Base-by-base conservation (phyloP, 2,797 vertebrate species). In the Halcyon chelicuti region DNA sequence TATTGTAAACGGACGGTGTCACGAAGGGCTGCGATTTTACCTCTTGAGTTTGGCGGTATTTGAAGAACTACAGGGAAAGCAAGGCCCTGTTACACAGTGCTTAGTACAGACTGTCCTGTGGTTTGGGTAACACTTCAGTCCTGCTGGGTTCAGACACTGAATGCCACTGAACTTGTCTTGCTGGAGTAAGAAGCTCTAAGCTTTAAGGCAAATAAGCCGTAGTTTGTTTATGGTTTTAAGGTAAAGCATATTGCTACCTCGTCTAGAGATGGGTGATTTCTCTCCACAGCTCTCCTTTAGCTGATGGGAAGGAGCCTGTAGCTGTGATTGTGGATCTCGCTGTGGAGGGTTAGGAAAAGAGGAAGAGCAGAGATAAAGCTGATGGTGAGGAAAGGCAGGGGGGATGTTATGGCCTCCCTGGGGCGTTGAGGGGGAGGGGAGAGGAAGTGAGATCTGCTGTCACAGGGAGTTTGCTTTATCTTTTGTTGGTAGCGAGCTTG, bases 401-500 rank as follows among this genome's bases (percentile, higher is more conserved):
- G 79, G 82, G 92, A 68, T 63, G 25, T 65, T 55, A 3, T 13
- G 57, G 33, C 13, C 42, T 72, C 82, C 29, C n/a, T 46, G 37
- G 57, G 78, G 54, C n/a, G 0, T 6, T 44, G 10, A 10, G 19
- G 65, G 26, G 19, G 73, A 81, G 57, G 40, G 47, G 40, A 74
- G 58, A 78, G 88, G 94, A 96, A 96, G 73, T 78, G 25, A 83
- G 49, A 83, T 86, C 33, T 84, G 46, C 76, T 88, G 78, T 83
- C 70, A 12, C 18, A 75, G 35, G 4, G 18, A 74, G 20, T 80
- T 93, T 71, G 44, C 49, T 86, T 87, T 81, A 88, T 42, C 31
- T 82, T 67, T 57, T 80, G 33, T 49, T 65, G 49, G 49, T 80
- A 61, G 20, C 75, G 72, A 90, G 37, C 8, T 65, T 49, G 15